Percentiles rank a stretch among this genome's conserved stretches.
Conservation (phyloP, 2,113 vertebrate species). For the Todiramphus chloris region DNA sequence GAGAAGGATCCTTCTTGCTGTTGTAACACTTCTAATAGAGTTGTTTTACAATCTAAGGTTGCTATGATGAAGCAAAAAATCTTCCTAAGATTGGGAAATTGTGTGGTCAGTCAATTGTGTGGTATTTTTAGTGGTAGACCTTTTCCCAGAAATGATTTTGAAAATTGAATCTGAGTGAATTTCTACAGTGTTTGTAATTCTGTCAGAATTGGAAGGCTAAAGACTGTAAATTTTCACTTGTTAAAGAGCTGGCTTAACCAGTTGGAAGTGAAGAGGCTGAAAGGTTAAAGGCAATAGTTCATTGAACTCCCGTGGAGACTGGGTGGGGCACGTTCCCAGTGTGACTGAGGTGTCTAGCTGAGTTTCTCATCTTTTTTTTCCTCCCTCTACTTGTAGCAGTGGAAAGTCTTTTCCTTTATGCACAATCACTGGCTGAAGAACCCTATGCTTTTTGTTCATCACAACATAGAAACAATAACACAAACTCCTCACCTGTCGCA, state of each 20-base stretch:
- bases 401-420: not conserved
- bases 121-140: slow-evolving; percentile 14
- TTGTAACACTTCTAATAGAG: not conserved
- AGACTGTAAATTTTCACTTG: not conserved
- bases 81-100: not conserved
- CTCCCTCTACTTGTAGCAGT: not conserved
- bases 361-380: not conserved
- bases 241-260: not conserved
- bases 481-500: not conserved
- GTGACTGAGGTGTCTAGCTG: not conserved
- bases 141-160: slow-evolving; percentile 20
- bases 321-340: not conserved
- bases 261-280: not conserved
- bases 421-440: not conserved
- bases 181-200: not conserved
- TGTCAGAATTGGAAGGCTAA: not conserved
- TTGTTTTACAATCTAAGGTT: not conserved
- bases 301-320: not conserved
- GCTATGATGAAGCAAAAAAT: not conserved
- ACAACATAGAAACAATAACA: not conserved
- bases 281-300: not conserved
- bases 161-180: slow-evolving; percentile 15
- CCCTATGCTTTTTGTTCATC: not conserved
- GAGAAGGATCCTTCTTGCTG: not conserved
- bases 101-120: not conserved